Evolutionary conservation across 2,797 vertebrate genomes (phyloP).

Genomic region (Chromis chromis): DNA sequence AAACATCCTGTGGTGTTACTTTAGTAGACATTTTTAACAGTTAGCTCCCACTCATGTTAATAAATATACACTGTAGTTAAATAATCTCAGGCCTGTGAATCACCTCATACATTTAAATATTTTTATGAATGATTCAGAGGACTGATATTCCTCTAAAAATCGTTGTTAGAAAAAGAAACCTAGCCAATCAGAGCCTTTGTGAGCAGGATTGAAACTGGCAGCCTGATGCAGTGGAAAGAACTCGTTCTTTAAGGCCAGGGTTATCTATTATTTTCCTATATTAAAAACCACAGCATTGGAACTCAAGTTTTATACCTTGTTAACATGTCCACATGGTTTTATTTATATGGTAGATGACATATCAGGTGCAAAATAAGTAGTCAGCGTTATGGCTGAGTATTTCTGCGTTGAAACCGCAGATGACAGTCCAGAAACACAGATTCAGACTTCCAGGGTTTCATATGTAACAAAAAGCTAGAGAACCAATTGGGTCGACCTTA

Average conservation of each 20-base stretch:
- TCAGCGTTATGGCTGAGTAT: too few species aligned
- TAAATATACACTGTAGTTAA: conserved; percentile 21
- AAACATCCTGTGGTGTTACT: conserved; percentile 29
- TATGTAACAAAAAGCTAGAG: too few species aligned
- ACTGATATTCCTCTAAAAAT: neutral
- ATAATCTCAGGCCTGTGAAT: conserved; percentile 4
- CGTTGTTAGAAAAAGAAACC: neutral
- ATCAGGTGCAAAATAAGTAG: too few species aligned
- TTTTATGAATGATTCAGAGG: conserved; percentile 13
- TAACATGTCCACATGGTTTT: too few species aligned
- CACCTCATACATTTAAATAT: neutral
- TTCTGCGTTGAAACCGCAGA: too few species aligned
- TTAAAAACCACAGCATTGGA: too few species aligned
- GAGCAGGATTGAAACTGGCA: neutral
- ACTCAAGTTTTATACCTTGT: too few species aligned
- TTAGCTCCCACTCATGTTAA: conserved; percentile 15
- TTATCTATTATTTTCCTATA: neutral
- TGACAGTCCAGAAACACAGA: too few species aligned
- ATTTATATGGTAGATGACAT: too few species aligned
- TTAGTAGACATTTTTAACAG: conserved; percentile 2
- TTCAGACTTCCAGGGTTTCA: too few species aligned
- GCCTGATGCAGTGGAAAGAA: neutral
- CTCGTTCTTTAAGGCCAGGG: neutral
- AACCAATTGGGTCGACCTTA: too few species aligned
- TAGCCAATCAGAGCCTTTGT: neutral